Conservation (phyloP, 1,140 invertebrate species). For the Drosophila melanica region DNA sequence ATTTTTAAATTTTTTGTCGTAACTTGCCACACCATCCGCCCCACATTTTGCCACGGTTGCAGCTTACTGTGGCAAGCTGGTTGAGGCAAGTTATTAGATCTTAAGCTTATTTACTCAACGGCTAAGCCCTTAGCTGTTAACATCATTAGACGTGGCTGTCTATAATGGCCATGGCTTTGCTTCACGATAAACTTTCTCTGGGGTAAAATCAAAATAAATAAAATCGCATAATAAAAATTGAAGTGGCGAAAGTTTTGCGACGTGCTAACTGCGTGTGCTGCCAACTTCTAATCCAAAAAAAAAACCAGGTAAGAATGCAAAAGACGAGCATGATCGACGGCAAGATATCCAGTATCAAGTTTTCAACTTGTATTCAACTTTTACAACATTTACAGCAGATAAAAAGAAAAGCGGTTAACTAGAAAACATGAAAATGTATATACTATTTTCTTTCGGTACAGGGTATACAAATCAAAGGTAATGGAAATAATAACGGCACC, state of each 20-base stretch:
- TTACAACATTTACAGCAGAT: too few species aligned
- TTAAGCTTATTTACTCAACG: conserved; percentile 61
- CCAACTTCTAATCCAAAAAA: conserved; percentile 40
- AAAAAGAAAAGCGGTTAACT: too few species aligned
- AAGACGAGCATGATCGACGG: not conserved
- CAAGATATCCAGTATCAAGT: not conserved
- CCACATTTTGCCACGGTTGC: not conserved
- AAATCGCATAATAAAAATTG: conserved; percentile 82
- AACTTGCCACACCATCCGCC: not conserved
- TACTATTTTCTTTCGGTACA: not conserved
- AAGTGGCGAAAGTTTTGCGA: conserved; percentile 69
- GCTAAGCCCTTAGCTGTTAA: conserved; percentile 71
- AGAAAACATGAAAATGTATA: too few species aligned
- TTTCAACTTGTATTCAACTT: too few species aligned
- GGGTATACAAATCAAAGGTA: conserved; percentile 35
- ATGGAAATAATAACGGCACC: conserved; percentile 38
- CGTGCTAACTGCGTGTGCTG: conserved; percentile 70
- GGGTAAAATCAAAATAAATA: conserved; percentile 75
- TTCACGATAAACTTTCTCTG: conserved; percentile 58
- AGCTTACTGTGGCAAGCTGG: not conserved
- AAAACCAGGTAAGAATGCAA: not conserved
- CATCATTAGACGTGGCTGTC: conserved; percentile 66
- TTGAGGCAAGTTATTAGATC: conserved; percentile 62
- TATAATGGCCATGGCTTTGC: conserved; percentile 1
- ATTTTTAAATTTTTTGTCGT: conserved; percentile 5